Percentiles rank a stretch among this genome's conserved stretches.
Evolutionary conservation across 2,113 vertebrate species (phyloP).

Genomic region (Peromyscus polionotus): DNA sequence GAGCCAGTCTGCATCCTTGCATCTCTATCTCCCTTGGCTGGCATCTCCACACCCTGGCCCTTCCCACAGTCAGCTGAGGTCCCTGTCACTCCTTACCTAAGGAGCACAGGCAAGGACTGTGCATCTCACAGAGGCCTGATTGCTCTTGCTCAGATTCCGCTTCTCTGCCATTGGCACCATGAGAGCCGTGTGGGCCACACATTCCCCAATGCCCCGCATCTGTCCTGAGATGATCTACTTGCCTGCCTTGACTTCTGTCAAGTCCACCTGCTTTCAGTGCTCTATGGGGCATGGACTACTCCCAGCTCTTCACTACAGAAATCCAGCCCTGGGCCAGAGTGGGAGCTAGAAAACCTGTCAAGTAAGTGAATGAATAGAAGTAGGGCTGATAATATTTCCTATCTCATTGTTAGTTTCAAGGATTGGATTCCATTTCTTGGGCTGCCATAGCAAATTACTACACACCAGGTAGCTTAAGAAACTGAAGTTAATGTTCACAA

Average conservation of each 20-base stretch:
- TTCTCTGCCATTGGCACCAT: neutral
- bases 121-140: neutral
- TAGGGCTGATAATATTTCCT: neutral
- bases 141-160: no score
- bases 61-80: neutral
- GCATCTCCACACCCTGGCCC: neutral
- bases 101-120: neutral
- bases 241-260: neutral
- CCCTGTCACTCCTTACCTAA: fast-evolving
- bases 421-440: neutral
- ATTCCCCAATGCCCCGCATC: neutral
- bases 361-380: neutral
- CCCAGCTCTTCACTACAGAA: neutral
- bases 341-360: neutral
- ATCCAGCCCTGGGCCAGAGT: neutral
- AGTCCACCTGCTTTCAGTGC: neutral
- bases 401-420: neutral
- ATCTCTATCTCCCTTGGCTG: neutral
- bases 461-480: neutral
- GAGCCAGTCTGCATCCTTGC: fast-evolving
- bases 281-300: neutral
- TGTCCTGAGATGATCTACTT: neutral
- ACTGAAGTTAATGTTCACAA: neutral
- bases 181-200: neutral
- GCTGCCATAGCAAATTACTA: neutral